Base-by-base conservation (phyloP, 2,113 vertebrate species). In the Nesogale talazaci region DNA sequence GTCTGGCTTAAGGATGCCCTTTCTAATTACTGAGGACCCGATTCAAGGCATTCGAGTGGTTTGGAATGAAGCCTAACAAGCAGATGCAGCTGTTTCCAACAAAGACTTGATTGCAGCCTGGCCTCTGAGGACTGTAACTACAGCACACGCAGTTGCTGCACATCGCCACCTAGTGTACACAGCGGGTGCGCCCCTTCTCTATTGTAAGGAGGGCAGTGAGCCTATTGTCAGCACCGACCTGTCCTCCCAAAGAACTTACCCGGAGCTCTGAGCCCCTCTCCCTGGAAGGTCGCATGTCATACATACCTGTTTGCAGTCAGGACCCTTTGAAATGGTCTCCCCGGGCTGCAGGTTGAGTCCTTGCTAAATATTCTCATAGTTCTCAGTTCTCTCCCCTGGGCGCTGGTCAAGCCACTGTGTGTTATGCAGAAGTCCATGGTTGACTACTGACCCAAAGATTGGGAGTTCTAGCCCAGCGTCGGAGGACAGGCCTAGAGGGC, bases 11-110 rank as follows among this genome's bases (percentile, higher is more conserved):
- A 81, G 7, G 7, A 16, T 38, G 46, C 67, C n/a, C 27, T 14
- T 83, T 77, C 70, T 61, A 42, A 9, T 78, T 31, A 34, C 42
- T 57, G 25, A 94, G 57, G 77, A 86, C 61, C 61, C 83, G 77
- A 22, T 42, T 94, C n/a, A 91, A 83, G 72, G 52, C 69, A 52
- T 92, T 65, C 11, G 23, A 83, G 76, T 59, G 57, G 65, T 80
- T 88, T 90, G 86, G 89, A 96, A 79, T 76, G 63, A n/a, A 52
- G 86, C 40, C 94, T 65, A 94, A 86, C 22, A 52, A 85, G 83
- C 29, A 75, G 63, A 12, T 3, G 9, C 90, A 72, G 90, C 88
- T 89, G 84, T 74, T 94, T 81, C 63, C 42, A 63, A 36, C 36
- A 1, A 29, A 83, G 86, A 86, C 61, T 94, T 78, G 79, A 86